Conservation (phyloP, 2,113 vertebrate species). For the Crocuta crocuta region DNA sequence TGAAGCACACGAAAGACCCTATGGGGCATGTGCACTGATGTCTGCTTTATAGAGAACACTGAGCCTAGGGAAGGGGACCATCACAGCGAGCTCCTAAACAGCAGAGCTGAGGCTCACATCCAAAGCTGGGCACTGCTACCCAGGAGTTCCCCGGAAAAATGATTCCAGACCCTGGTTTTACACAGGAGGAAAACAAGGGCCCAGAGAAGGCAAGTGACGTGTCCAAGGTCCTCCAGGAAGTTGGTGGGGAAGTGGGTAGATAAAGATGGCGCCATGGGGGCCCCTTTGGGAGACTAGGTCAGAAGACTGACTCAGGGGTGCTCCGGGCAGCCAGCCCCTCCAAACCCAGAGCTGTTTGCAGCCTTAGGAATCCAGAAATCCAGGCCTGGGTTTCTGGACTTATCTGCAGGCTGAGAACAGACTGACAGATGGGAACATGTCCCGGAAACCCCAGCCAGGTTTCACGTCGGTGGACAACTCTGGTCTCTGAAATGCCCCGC, state of each 20-base stretch:
- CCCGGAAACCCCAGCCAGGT: neutral
- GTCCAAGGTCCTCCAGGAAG: neutral
- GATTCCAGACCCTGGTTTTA: neutral
- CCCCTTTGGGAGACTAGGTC: neutral
- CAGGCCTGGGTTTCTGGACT: neutral
- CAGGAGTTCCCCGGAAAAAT: neutral
- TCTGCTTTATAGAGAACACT: neutral
- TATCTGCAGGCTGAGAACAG: neutral
- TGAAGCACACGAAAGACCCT: neutral
- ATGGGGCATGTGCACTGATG: accelerated
- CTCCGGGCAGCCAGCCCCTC: neutral
- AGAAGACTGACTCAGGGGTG: neutral
- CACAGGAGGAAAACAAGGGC: neutral
- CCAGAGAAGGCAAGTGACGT: neutral
- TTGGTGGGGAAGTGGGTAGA: neutral
- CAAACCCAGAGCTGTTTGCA: neutral
- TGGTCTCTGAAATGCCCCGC: neutral
- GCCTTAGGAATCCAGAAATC: neutral
- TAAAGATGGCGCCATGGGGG: too few relatives aligned
- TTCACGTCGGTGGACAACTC: neutral
- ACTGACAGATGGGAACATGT: neutral
- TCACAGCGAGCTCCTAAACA: neutral
- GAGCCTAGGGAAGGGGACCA: neutral
- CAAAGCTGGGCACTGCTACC: neutral
- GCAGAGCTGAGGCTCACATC: neutral